These are phyloP conservation scores for Anas bahamensis DNA, from an alignment of 2,797 vertebrate species.

Conservation along the genomic window DNA sequence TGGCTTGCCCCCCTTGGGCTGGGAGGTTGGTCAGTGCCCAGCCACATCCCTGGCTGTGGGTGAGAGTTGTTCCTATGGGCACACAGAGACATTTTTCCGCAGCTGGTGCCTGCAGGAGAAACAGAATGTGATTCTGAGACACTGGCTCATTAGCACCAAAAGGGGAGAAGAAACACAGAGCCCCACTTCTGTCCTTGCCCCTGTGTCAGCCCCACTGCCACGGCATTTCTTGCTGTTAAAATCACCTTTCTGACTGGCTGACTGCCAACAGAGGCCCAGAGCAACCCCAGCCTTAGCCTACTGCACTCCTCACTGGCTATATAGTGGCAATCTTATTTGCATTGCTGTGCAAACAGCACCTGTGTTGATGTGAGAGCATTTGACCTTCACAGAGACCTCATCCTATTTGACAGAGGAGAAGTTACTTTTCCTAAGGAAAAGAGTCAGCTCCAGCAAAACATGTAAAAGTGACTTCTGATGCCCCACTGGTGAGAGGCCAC, in stretches of 20 bases:
- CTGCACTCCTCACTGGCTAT: background rate
- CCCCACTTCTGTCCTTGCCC: accelerated
- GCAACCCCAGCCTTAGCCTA: background rate
- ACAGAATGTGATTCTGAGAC: accelerated
- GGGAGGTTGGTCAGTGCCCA: background rate
- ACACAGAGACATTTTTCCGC: background rate
- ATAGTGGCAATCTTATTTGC: background rate
- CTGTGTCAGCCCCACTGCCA: background rate
- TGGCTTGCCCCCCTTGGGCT: accelerated
- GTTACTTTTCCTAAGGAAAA: background rate
- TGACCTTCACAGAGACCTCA: background rate
- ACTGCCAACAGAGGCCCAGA: background rate
- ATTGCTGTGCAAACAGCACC: background rate
- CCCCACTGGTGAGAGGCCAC: accelerated
- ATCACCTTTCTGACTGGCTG: background rate
- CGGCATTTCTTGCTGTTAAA: background rate
- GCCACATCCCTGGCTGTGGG: background rate
- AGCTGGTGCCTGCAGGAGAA: background rate
- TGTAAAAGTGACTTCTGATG: background rate
- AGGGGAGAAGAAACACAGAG: background rate
- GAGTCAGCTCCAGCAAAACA: background rate
- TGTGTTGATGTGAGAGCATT: background rate
- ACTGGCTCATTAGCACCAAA: accelerated
- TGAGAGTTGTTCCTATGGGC: background rate
- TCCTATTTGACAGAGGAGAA: background rate